phyloP scores from a whole-genome alignment of 2,888 invertebrate species.

The Tenthredo distinguenda region DNA sequence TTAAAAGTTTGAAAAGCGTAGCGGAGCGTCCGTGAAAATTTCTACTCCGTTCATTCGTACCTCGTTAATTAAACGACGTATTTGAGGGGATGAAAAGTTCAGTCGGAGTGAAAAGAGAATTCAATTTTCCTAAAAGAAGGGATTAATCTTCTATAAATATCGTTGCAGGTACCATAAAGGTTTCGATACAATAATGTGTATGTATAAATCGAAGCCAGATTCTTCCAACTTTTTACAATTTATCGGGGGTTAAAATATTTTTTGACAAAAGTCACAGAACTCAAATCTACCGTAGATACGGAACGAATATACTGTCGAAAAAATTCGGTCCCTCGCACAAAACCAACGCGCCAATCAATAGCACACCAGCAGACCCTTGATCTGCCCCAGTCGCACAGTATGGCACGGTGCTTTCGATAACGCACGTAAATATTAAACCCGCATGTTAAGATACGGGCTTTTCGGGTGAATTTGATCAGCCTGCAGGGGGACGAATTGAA shows the following conservation, averaged over 20 bases:
- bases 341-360: slow-evolving; percentile 30
- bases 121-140: slow-evolving; percentile 4
- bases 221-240: neutral
- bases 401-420: neutral
- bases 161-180: neutral
- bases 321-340: neutral
- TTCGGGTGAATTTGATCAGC: slow-evolving; percentile 8
- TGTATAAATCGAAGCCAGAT: neutral
- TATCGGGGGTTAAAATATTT: neutral
- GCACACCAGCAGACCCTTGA: neutral
- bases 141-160: neutral
- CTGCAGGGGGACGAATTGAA: neutral
- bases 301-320: neutral
- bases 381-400: neutral
- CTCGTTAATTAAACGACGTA: slow-evolving; percentile 33
- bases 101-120: neutral
- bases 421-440: slow-evolving; percentile 1
- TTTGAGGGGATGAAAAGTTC: slow-evolving; percentile 28
- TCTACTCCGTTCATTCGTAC: neutral
- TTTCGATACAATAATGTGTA: neutral
- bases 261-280: neutral
- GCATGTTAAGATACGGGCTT: slow-evolving; percentile 20
- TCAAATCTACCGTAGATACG: neutral
- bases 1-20: slow-evolving; percentile 26
- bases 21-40: neutral